phyloP scores from a whole-genome alignment of 2,797 vertebrate genomes.

The Sphenodon punctatus region DNA sequence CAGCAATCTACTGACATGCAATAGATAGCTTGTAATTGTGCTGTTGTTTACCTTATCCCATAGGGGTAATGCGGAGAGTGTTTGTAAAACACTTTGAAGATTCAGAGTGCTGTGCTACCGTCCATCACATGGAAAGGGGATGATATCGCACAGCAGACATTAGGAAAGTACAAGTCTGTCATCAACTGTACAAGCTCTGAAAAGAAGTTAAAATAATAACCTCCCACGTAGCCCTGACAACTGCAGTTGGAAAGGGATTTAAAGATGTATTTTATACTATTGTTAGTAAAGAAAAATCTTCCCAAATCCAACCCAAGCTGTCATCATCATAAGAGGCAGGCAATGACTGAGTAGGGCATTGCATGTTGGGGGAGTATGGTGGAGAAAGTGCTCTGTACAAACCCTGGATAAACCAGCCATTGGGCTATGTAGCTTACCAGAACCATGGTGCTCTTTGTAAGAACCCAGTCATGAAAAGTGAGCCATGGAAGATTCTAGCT shows the following conservation, averaged over 20 bases:
- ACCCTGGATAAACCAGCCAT: no score
- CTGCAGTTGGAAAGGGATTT: background rate
- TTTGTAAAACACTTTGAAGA: background rate
- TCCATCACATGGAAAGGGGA: background rate
- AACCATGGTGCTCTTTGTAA: no score
- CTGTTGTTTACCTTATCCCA: background rate
- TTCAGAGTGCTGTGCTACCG: background rate
- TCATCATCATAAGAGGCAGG: no score
- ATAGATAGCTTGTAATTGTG: background rate
- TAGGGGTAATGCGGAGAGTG: background rate
- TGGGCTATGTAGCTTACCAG: no score
- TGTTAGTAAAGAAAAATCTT: background rate
- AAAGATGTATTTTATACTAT: constrained; percentile 6
- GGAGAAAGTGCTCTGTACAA: no score
- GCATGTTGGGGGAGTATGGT: no score
- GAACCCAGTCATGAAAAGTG: no score
- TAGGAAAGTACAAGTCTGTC: background rate
- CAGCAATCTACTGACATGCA: background rate
- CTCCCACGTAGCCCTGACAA: background rate
- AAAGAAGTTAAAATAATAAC: background rate
- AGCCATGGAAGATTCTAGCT: no score
- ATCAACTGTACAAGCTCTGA: background rate
- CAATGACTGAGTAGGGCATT: no score
- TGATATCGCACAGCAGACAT: background rate
- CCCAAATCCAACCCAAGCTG: no score